Conservation (phyloP, 2,888 invertebrate species). For the Cephus spinipes region DNA sequence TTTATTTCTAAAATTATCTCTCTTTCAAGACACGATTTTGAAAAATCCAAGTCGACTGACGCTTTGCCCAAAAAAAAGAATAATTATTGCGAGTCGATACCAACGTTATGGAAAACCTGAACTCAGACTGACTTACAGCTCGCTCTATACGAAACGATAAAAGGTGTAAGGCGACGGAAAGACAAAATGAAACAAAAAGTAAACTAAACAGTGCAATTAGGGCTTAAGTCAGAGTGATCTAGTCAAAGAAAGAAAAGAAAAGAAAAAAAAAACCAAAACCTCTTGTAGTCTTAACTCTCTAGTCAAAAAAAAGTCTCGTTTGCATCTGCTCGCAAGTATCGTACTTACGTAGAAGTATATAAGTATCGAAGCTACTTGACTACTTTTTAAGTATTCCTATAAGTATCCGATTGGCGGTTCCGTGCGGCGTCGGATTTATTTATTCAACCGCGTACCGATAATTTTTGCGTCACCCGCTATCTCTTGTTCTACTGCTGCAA, state of each 20-base stretch:
- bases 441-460: no score
- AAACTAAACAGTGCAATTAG: slow-evolving; percentile 36
- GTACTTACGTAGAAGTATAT: slow-evolving; percentile 2
- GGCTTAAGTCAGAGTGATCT: slow-evolving; percentile 31
- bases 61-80: no score
- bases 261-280: slow-evolving; percentile 14
- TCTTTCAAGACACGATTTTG: no score
- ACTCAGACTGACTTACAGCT: slow-evolving; percentile 41
- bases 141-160: slow-evolving; percentile 15
- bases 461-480: no score
- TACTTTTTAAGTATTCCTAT: slow-evolving; percentile 1
- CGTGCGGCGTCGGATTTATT: no score
- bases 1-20: no score
- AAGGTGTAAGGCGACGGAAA: no score
- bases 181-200: slow-evolving; percentile 1
- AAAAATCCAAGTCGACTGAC: no score
- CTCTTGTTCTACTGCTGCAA: not conserved
- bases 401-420: not conserved
- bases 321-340: slow-evolving; percentile 20
- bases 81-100: no score
- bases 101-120: no score
- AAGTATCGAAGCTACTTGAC: not conserved
- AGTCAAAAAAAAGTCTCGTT: slow-evolving; percentile 25
- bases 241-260: slow-evolving; percentile 27
- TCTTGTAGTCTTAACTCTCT: slow-evolving; percentile 22